A percentile compares a stretch with the other conserved stretches of the same genome.
Evolutionary conservation across 1,140 invertebrate species (phyloP).

Genomic region (Ips nitidus): DNA sequence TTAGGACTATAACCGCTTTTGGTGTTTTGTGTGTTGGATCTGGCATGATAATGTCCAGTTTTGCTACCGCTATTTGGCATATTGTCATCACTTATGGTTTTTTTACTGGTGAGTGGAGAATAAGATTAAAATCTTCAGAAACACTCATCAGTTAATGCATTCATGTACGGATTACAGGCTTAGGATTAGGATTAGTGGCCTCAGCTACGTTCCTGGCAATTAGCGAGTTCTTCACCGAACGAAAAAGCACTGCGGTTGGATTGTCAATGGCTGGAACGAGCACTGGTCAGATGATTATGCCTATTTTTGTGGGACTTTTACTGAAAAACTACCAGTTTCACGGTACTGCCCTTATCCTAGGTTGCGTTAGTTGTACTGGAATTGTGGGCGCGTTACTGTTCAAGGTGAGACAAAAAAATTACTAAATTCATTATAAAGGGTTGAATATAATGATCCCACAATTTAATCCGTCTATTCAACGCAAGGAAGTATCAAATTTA

Average conservation of each 20-base stretch:
- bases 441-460: no score
- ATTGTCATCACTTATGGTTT: conserved; percentile 69
- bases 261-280: conserved; percentile 70
- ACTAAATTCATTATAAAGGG: background rate
- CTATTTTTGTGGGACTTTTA: conserved; percentile 64
- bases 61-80: conserved; percentile 62
- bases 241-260: conserved; percentile 68
- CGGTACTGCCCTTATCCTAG: conserved; percentile 62
- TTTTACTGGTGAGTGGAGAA: conserved; percentile 58
- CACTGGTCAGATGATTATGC: conserved; percentile 73
- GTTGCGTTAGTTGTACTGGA: conserved; percentile 62
- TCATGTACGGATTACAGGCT: conserved; percentile 54
- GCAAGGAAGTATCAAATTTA: no score
- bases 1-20: conserved; percentile 62
- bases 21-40: conserved; percentile 62
- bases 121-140: background rate
- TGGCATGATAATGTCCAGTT: conserved; percentile 64
- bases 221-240: conserved; percentile 69
- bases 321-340: conserved; percentile 58
- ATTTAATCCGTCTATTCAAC: no score
- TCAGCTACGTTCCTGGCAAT: conserved; percentile 71
- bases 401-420: conserved; percentile 36
- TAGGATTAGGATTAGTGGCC: conserved; percentile 65
- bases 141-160: background rate
- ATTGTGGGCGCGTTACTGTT: conserved; percentile 51